Conservation (phyloP, 2,888 invertebrate genomes). For the Meteorus colon region DNA sequence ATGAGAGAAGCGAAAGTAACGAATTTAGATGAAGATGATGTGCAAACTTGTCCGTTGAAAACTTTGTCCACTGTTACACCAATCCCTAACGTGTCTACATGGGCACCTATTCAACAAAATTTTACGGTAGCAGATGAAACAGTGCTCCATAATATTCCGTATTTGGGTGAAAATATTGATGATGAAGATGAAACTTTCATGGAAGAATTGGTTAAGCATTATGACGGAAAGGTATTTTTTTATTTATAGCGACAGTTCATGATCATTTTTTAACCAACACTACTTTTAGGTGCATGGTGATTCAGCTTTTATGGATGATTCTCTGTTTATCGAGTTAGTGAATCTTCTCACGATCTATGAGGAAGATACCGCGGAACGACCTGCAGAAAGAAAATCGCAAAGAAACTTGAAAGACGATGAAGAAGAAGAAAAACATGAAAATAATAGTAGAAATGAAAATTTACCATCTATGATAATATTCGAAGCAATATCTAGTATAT, state of each 20-base stretch:
- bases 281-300: constrained; percentile 78
- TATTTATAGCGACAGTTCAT: background rate
- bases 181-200: constrained; percentile 97
- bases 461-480: constrained; percentile 72
- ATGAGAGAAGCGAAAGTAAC: constrained; percentile 91
- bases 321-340: constrained; percentile 93
- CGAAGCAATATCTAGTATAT: constrained; percentile 91
- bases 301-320: constrained; percentile 94
- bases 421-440: constrained; percentile 64
- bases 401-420: constrained; percentile 69
- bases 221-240: constrained; percentile 92
- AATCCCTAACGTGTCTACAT: constrained; percentile 97
- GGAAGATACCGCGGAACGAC: constrained; percentile 78
- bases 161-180: constrained; percentile 97
- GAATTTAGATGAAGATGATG: constrained; percentile 80
- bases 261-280: background rate
- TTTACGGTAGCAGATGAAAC: constrained; percentile 99
- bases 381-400: constrained; percentile 66
- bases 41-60: constrained; percentile 85
- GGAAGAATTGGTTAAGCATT: constrained; percentile 97
- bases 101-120: constrained; percentile 98
- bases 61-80: constrained; percentile 90
- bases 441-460: background rate
- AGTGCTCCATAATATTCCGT: constrained; percentile 97
- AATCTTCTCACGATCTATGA: constrained; percentile 84